Evolutionary conservation across 2,888 invertebrate species (phyloP).

Genomic region (Thysanoteuthis rhombus): DNA sequence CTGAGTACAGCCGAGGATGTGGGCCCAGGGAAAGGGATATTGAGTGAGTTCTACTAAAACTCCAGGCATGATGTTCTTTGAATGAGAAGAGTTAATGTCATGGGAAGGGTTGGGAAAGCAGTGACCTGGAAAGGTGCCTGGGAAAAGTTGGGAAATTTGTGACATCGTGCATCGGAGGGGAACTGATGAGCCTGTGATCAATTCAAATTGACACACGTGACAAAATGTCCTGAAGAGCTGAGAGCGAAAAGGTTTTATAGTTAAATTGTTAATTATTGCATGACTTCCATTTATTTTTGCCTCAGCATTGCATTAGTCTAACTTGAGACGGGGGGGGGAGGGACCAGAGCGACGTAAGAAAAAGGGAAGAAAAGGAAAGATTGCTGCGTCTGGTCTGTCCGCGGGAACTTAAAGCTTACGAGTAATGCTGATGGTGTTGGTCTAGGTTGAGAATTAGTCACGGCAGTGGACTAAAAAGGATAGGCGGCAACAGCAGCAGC

Average conservation of each 20-base stretch:
- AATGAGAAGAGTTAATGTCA: neutral
- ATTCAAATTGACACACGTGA: constrained; percentile 12
- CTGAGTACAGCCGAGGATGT: neutral
- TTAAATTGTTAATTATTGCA: constrained; percentile 12
- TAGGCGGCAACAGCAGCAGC: neutral
- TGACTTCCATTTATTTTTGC: neutral
- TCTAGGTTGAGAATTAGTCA: neutral
- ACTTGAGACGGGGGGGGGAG: neutral
- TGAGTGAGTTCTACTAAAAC: neutral
- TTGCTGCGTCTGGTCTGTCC: neutral
- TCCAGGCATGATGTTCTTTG: constrained; percentile 12
- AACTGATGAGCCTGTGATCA: neutral
- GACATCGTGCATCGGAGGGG: constrained; percentile 12
- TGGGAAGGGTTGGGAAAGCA: neutral
- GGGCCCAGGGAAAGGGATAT: neutral
- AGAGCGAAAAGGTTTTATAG: constrained; percentile 12
- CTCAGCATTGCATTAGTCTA: neutral
- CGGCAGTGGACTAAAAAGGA: neutral
- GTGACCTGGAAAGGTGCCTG: constrained; percentile 12
- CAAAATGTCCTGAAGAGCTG: neutral
- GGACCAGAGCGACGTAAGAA: neutral
- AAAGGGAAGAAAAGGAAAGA: neutral
- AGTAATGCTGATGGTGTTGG: neutral
- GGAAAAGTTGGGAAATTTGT: constrained; percentile 12
- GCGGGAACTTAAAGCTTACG: neutral